These are phyloP conservation scores for Taenaris catops DNA, from an alignment of 2,888 invertebrate species.

Conservation along the genomic window DNA sequence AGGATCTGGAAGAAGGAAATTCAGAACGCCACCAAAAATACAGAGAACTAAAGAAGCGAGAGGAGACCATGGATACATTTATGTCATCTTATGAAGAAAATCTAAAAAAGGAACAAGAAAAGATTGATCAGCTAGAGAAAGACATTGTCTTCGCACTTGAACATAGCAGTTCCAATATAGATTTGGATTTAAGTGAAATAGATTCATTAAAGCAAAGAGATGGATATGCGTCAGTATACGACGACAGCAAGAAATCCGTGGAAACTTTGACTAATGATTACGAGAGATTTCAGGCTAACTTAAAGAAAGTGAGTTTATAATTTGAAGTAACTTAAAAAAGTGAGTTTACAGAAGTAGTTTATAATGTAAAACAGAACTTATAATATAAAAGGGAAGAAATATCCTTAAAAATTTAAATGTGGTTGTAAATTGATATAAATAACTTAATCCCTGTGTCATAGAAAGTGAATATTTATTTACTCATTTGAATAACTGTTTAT, in stretches of 20 bases:
- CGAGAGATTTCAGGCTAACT: constrained; percentile 80
- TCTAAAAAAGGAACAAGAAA: constrained; percentile 81
- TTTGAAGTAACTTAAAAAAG: no score
- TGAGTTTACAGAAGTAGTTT: no score
- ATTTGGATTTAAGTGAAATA: constrained; percentile 80
- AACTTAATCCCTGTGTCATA: no score
- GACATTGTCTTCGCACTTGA: constrained; percentile 83
- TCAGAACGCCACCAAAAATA: constrained; percentile 89
- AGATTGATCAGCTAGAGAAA: constrained; percentile 81
- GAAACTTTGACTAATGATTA: constrained; percentile 64
- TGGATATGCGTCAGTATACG: constrained; percentile 54
- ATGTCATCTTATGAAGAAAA: constrained; percentile 82
- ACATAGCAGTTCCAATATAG: constrained; percentile 82
- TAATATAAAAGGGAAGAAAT: no score
- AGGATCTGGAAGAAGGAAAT: constrained; percentile 83
- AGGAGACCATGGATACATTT: constrained; percentile 90
- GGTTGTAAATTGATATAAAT: no score
- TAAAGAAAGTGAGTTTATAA: constrained; percentile 81
- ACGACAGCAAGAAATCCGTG: constrained; percentile 73
- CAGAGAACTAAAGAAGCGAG: constrained; percentile 87
- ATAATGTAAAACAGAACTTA: no score
- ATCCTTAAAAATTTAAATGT: no score
- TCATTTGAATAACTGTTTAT: no score
- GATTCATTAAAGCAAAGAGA: constrained; percentile 69
- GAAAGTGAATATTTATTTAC: no score